phyloP scores from a whole-genome alignment of 2,797 vertebrate species.

The Pristis pectinata region DNA sequence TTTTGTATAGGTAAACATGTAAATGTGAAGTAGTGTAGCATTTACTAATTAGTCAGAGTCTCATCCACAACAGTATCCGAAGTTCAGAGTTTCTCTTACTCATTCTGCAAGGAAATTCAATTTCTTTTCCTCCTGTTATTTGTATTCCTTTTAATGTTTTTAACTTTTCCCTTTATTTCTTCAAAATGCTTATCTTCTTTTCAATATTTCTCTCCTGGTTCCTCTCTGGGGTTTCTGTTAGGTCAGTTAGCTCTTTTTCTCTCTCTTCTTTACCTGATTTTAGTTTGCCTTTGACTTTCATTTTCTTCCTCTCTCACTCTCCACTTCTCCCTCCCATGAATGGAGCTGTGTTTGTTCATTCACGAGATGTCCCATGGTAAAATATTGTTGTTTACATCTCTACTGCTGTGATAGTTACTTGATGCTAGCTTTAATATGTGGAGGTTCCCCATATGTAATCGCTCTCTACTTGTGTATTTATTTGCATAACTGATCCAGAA shows the following conservation, averaged over 20 bases:
- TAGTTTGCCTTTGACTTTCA: background rate
- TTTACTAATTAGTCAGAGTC: background rate
- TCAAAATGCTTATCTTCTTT: background rate
- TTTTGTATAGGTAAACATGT: background rate
- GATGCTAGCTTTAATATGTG: background rate
- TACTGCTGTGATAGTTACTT: background rate
- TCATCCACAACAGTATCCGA: background rate
- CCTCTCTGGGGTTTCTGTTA: background rate
- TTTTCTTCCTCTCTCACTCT: background rate
- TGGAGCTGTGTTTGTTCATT: background rate
- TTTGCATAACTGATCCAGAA: background rate
- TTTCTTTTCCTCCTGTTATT: background rate
- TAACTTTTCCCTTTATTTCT: too few species aligned
- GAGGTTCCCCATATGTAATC: background rate
- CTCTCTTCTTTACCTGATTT: background rate
- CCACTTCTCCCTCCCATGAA: background rate
- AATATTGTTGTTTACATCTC: background rate
- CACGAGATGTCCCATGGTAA: background rate
- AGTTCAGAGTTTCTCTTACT: background rate
- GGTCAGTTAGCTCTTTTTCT: background rate
- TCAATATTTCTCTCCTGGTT: background rate
- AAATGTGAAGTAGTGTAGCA: background rate
- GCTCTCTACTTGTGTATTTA: background rate
- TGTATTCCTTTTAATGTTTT: background rate
- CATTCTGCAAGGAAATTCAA: too few species aligned